Base-by-base conservation (phyloP, 2,888 invertebrate genomes). In the Lepidochrysops patricia region DNA sequence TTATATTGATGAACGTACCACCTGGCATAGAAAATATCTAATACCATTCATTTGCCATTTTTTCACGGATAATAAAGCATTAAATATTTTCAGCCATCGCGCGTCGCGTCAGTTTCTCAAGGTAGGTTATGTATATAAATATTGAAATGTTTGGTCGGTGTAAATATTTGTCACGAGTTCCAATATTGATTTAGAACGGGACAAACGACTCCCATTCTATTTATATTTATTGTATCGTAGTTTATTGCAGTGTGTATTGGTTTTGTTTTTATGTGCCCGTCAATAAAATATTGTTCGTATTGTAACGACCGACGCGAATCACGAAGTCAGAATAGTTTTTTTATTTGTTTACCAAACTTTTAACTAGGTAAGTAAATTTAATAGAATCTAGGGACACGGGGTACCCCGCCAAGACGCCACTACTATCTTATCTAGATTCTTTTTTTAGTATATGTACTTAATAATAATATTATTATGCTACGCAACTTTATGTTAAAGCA, bases 121-220 rank as follows among this genome's bases (percentile, higher is more conserved):
- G 19, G 29, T 19, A 54, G 54, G 29, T 13, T 37, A 15, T 54
- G 15, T 52, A 7, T 15, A 54, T 54, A 15, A 54, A 29, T 54
- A 54, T 54, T 29, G 54, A 32, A 54, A 32, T 54, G 19, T 54
- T 32, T 54, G 54, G 32, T 12, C 12, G 23, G 2, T 15, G 32
- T 54, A 54, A 54, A 54, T 54, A 54, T 54, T 54, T 54, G 54
- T 54, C 19, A 32, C 54, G 19, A 19, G 29, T 5, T 19, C 19
- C 54, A 5, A 29, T 54, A 54, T 54, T 54, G 54, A 54, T 54
- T 54, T 19, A 12, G 29, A 52, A 12, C 29, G 32, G 13, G 32
- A 32, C 54, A 54, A 54, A 54, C 19, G 54, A 54, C 29, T n/a
- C 19, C 32, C 19, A 54, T 19, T 52, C 23, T 19, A 19, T 54